These are phyloP conservation scores for Poeciliopsis infans DNA, from an alignment of 2,797 vertebrate genomes.

Conservation along the genomic window DNA sequence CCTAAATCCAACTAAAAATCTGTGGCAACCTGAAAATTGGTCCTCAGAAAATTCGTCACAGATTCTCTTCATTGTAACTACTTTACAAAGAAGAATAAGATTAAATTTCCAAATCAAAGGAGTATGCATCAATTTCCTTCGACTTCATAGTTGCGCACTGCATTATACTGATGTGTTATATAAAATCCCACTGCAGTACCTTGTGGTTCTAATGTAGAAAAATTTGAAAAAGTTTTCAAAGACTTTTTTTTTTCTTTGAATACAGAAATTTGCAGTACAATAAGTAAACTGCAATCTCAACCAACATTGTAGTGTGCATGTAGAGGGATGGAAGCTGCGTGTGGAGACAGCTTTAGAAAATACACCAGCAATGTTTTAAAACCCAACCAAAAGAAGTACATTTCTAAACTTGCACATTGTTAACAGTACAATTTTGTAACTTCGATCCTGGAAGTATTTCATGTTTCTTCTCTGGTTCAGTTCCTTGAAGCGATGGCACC, in stretches of 20 bases:
- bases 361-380: neutral
- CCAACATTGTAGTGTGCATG: neutral
- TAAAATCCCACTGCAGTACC: neutral
- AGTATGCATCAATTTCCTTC: neutral
- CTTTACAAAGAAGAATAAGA: neutral
- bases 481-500: slow-evolving; percentile 45
- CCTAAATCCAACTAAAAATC: neutral
- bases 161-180: neutral
- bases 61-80: neutral
- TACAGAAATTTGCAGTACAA: neutral
- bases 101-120: neutral
- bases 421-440: neutral
- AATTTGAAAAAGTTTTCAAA: neutral
- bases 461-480: slow-evolving; percentile 35
- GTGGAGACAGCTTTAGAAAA: neutral
- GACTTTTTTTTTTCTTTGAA: neutral
- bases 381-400: neutral
- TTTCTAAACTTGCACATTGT: neutral
- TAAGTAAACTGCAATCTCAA: neutral
- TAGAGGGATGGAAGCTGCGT: neutral
- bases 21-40: neutral
- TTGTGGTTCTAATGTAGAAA: neutral
- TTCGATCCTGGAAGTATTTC: neutral
- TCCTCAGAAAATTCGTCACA: neutral
- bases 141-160: no score